phyloP scores from a whole-genome alignment of 2,113 vertebrate genomes.

The Elephantulus edwardii region DNA sequence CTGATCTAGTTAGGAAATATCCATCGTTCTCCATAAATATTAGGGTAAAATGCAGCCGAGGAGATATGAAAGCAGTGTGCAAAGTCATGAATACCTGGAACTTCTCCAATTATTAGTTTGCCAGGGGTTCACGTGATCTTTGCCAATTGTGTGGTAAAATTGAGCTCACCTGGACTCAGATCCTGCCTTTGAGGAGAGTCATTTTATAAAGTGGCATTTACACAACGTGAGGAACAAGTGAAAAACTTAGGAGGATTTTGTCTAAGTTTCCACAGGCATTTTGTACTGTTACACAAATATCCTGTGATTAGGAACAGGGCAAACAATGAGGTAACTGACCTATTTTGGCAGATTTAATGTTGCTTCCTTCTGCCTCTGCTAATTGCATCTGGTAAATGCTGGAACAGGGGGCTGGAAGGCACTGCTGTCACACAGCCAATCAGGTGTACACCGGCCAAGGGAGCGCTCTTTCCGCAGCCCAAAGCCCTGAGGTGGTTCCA shows the following conservation, averaged over 20 bases:
- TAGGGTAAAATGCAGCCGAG: not conserved
- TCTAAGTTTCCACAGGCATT: not conserved
- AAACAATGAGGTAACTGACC: conserved; percentile 46
- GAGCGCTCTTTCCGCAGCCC: not conserved
- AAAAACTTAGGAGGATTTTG: not conserved
- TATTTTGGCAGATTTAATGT: conserved; percentile 50
- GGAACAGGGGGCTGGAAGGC: conserved; percentile 54
- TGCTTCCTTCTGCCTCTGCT: conserved; percentile 52
- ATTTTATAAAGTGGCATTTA: conserved; percentile 1
- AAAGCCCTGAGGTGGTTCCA: conserved; percentile 45
- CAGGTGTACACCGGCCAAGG: not conserved
- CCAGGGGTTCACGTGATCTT: not conserved
- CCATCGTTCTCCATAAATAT: not conserved
- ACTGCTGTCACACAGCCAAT: conserved; percentile 52
- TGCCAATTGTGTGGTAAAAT: not conserved
- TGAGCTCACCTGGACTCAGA: not conserved
- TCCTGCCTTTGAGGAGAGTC: not conserved
- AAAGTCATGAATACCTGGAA: not conserved
- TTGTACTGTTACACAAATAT: not conserved
- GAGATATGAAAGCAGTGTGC: not conserved
- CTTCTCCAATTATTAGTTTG: not conserved
- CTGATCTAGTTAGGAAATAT: not conserved
- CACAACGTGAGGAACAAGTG: not conserved
- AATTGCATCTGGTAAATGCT: conserved; percentile 57
- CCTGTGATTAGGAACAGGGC: not conserved